Conservation (phyloP, 2,797 vertebrate species). For the Diplodus puntazzo region DNA sequence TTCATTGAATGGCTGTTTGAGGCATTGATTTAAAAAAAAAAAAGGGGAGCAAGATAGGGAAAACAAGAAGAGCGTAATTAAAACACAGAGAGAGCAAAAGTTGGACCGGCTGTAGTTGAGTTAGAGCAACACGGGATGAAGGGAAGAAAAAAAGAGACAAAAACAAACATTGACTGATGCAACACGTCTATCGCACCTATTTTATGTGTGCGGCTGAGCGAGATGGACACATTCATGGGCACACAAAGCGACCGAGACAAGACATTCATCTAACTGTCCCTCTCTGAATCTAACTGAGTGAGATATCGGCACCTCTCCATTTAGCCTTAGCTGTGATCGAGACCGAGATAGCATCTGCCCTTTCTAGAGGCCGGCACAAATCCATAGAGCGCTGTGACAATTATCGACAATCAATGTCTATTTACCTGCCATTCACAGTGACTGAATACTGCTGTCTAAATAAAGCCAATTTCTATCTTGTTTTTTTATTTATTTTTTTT, state of each 20-base stretch:
- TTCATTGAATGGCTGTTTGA: conserved; percentile 25
- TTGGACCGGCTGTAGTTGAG: background rate
- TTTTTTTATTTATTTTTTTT: background rate
- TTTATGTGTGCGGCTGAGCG: conserved; percentile 12
- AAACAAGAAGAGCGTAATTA: background rate
- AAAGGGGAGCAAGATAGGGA: background rate
- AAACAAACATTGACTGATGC: conserved; percentile 11
- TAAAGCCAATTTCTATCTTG: conserved; percentile 37
- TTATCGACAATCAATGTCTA: conserved; percentile 79
- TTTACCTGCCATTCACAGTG: conserved; percentile 78
- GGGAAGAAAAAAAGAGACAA: background rate
- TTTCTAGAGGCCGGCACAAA: conserved; percentile 66
- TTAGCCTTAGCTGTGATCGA: conserved; percentile 58
- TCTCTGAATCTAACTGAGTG: conserved; percentile 40
- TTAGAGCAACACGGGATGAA: background rate
- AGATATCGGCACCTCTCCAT: conserved; percentile 68
- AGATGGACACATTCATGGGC: conserved; percentile 18
- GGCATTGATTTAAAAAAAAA: background rate
- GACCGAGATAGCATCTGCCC: conserved; percentile 78
- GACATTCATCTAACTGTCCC: conserved; percentile 50
- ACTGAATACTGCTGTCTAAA: conserved; percentile 68
- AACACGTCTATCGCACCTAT: conserved; percentile 9
- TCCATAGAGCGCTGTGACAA: conserved; percentile 72
- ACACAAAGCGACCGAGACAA: conserved; percentile 33
- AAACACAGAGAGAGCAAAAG: conserved; percentile 8